phyloP scores from a whole-genome alignment of 2,888 invertebrate species.

The Ophioninae sp. region DNA sequence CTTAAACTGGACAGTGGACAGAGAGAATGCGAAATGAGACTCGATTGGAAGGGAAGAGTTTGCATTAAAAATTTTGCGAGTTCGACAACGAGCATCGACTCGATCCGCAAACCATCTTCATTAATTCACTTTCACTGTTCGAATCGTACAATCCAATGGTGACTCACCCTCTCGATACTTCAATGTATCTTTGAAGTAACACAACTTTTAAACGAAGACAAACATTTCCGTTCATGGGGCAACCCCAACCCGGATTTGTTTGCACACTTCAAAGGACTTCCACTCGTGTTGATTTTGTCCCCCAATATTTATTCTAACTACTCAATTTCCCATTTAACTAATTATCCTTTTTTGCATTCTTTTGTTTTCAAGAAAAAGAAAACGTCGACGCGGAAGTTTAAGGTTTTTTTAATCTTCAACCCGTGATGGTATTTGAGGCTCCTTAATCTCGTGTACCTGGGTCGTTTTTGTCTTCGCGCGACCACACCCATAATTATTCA shows the following conservation, averaged over 20 bases:
- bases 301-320: background rate
- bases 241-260: background rate
- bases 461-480: too few relatives aligned
- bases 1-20: slow-evolving; percentile 45
- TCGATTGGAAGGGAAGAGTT: slow-evolving; percentile 2
- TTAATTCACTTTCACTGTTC: slow-evolving; percentile 36
- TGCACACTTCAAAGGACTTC: background rate
- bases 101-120: slow-evolving; percentile 18
- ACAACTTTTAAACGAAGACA: background rate
- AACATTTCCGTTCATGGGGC: background rate
- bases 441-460: too few relatives aligned
- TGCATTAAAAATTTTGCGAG: slow-evolving; percentile 1
- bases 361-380: too few relatives aligned
- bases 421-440: too few relatives aligned
- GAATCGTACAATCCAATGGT: background rate
- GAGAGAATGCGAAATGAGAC: slow-evolving; percentile 21
- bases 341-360: too few relatives aligned
- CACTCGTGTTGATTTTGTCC: background rate
- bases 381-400: too few relatives aligned
- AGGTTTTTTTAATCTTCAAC: too few relatives aligned
- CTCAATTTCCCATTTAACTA: background rate
- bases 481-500: too few relatives aligned
- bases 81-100: background rate
- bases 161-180: slow-evolving; percentile 7
- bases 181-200: background rate